Evolutionary conservation across 2,888 invertebrate species (phyloP).

Genomic region (Stenoptilia bipunctidactyla): DNA sequence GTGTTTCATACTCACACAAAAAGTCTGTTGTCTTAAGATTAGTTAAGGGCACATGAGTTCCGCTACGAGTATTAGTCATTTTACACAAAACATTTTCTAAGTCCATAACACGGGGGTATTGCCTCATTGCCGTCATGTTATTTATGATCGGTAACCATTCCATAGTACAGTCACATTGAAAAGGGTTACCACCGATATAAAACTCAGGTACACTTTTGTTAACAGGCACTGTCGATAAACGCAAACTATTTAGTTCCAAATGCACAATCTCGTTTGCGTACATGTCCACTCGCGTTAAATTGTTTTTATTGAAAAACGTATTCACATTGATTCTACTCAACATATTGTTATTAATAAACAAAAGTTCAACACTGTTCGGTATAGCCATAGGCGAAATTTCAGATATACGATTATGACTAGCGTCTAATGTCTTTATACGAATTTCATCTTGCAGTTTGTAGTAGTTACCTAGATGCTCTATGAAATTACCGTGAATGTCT

Average conservation of each 20-base stretch:
- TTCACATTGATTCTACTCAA: slow-evolving; percentile 85
- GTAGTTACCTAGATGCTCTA: slow-evolving; percentile 89
- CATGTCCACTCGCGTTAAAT: slow-evolving; percentile 88
- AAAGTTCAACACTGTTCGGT: slow-evolving; percentile 87
- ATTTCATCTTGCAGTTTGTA: slow-evolving; percentile 87
- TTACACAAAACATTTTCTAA: slow-evolving; percentile 90
- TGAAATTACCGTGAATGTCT: slow-evolving; percentile 91
- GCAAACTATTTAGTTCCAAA: slow-evolving; percentile 84
- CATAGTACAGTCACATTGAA: slow-evolving; percentile 95
- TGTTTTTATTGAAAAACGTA: slow-evolving; percentile 88
- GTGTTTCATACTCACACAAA: slow-evolving; percentile 91
- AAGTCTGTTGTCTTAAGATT: slow-evolving; percentile 86
- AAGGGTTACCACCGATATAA: slow-evolving; percentile 93
- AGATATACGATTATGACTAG: slow-evolving; percentile 88
- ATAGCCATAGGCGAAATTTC: slow-evolving; percentile 88
- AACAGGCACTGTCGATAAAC: slow-evolving; percentile 79
- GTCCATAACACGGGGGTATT: slow-evolving; percentile 91
- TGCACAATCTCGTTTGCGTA: slow-evolving; percentile 89
- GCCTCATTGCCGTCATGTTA: slow-evolving; percentile 84
- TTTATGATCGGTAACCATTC: slow-evolving; percentile 94
- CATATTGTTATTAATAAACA: slow-evolving; percentile 92
- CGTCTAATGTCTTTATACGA: slow-evolving; percentile 86
- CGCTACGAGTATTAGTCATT: slow-evolving; percentile 86
- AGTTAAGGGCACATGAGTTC: slow-evolving; percentile 82
- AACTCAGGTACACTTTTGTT: slow-evolving; percentile 87